Evolutionary conservation across 2,113 vertebrate species (phyloP).

Genomic region (Anolis sagrei): DNA sequence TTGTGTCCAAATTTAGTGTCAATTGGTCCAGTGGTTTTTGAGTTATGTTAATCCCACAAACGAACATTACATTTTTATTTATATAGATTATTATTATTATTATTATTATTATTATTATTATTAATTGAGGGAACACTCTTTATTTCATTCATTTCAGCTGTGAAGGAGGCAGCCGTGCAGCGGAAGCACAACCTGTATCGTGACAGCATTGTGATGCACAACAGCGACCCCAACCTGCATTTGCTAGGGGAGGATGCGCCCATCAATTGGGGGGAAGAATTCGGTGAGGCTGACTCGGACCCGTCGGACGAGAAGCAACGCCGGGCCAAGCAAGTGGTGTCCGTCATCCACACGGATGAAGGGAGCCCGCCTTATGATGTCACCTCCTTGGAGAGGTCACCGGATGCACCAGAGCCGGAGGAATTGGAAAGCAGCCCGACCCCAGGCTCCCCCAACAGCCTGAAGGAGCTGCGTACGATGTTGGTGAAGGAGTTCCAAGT

Average conservation of each 20-base stretch:
- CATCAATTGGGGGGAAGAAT: constrained; percentile 88
- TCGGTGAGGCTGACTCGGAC: constrained; percentile 59
- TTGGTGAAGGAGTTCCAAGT: constrained; percentile 75
- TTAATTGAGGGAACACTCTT: too few species aligned
- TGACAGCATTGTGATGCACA: constrained; percentile 92
- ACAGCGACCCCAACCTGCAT: constrained; percentile 94
- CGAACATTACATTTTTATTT: too few species aligned
- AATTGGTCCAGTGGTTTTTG: too few species aligned
- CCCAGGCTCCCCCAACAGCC: constrained; percentile 70
- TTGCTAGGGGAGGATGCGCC: constrained; percentile 80
- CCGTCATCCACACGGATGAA: constrained; percentile 88
- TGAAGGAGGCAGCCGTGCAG: constrained; percentile 95
- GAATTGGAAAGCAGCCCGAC: background rate
- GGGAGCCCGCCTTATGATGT: constrained; percentile 75
- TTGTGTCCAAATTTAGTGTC: too few species aligned
- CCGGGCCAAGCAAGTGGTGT: constrained; percentile 89
- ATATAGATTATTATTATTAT: too few species aligned
- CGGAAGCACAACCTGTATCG: constrained; percentile 94
- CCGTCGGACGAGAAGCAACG: constrained; percentile 62
- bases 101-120: too few species aligned
- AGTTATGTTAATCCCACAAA: too few species aligned
- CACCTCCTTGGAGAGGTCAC: constrained; percentile 79
- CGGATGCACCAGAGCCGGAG: constrained; percentile 61
- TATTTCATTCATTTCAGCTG: constrained; percentile 74
- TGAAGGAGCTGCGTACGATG: constrained; percentile 78